Evolutionary conservation across 2,888 invertebrate genomes (phyloP).

Genomic region (Aethes cnicana): DNA sequence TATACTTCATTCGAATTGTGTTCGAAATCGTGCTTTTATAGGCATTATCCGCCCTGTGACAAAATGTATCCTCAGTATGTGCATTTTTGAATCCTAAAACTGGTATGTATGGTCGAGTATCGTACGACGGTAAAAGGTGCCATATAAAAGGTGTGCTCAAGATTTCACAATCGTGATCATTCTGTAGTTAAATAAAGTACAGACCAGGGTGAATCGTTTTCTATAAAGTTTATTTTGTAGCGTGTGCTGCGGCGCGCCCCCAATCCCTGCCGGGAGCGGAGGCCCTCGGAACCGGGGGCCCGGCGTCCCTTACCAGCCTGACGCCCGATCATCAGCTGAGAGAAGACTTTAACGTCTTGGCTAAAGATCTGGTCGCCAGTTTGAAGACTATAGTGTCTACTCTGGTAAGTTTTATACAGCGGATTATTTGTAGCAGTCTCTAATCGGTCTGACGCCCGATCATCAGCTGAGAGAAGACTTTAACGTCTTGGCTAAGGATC

Average conservation of each 20-base stretch:
- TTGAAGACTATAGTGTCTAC: conserved; percentile 83
- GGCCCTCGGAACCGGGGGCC: conserved; percentile 57
- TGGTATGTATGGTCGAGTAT: too few species aligned
- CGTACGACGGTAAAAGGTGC: too few species aligned
- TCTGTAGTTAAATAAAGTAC: too few species aligned
- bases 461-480: conserved; percentile 85
- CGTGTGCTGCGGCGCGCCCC: conserved; percentile 78
- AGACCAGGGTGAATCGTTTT: too few species aligned
- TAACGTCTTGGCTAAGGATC: conserved; percentile 85
- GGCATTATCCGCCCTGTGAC: too few species aligned
- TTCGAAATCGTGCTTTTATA: too few species aligned
- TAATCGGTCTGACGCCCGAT: conserved; percentile 65
- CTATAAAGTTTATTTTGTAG: conserved; percentile 44
- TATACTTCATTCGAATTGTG: too few species aligned
- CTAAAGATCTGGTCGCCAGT: conserved; percentile 86
- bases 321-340: conserved; percentile 79
- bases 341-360: conserved; percentile 86
- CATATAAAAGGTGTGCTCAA: too few species aligned
- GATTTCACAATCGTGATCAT: too few species aligned
- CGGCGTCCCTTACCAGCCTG: conserved; percentile 65
- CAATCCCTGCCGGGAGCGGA: conserved; percentile 82
- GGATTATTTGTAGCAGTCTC: conserved; percentile 46
- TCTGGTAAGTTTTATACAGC: conserved; percentile 53
- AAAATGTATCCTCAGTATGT: too few species aligned
- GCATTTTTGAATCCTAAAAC: too few species aligned